Base-by-base conservation (phyloP, 1,140 invertebrate genomes). In the Drosophila sechellia region DNA sequence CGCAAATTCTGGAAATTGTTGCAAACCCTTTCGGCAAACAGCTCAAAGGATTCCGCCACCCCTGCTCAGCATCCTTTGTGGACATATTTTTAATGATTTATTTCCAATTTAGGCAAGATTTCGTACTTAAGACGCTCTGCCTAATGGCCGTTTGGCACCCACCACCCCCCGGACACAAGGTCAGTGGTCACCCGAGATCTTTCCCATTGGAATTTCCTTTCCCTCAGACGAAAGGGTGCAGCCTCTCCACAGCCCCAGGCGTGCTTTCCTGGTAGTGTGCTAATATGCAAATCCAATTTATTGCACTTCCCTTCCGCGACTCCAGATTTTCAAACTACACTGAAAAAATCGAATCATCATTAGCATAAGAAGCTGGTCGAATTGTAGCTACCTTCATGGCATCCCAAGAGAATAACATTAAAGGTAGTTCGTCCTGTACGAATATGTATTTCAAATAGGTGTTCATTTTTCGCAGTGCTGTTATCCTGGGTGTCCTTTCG, bases 281-380 rank as follows among this genome's bases (percentile, higher is more conserved):
- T 90, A 90, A 90, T 90, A 90, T 90, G 89, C 84, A 90, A 90
- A 90, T 90, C 84, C 90, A 91, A 86, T 89, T 90, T 84, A 90
- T 90, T 85, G 89, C 84, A 83, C 64, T 81, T 64, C 40, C 66
- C 52, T 22, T n/a, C 35, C 35, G 20, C n/a, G 11, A 34, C 11
- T 22, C 17, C 22, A 22, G 5, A 6, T 22, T 22, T 57, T 17
- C 1, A 5, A 8, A 1, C 12, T 25, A 3, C 13, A 59, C 37
- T 42, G 54, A 22, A 22, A 37, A 22, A 15, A 27, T 4, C 0
- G 1, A 27, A 10, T 48, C 1, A 11, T 13, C 12, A 17, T 8
- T 8, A 2, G 5, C 17, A 17, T 17, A 17, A 17, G 1, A 17
- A 17, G 17, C 17, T 17, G 17, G 17, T 17, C 17, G 0, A 0